Percentiles rank a stretch among this genome's conserved stretches.
Evolutionary conservation across 1,140 invertebrate genomes (phyloP).

Genomic region (Zaprionus lachaisei): DNA sequence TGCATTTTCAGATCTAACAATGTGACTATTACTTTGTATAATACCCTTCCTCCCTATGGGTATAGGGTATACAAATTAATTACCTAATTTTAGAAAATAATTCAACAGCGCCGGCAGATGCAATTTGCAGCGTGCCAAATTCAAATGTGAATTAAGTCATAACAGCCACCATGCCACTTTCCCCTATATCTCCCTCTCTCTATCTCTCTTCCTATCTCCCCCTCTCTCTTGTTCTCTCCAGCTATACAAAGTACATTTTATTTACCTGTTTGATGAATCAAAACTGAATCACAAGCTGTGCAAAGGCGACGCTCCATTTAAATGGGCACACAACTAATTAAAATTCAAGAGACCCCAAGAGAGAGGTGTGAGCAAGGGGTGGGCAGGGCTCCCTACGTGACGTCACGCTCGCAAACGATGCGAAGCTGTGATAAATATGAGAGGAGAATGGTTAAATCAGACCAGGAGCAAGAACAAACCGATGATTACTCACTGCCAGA

Average conservation of each 20-base stretch:
- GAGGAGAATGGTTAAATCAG: background rate
- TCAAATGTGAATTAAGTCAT: background rate
- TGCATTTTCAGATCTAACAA: too few species aligned
- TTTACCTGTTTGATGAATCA: conserved; percentile 5
- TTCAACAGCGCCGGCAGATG: background rate
- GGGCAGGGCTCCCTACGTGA: conserved; percentile 22
- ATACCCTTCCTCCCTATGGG: too few species aligned
- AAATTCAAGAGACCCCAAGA: conserved; percentile 24
- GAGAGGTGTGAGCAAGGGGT: background rate
- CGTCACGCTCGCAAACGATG: conserved; percentile 25
- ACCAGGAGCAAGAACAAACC: conserved; percentile 6
- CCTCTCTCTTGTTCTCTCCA: background rate
- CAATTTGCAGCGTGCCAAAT: background rate
- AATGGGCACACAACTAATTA: conserved; percentile 43
- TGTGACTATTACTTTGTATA: too few species aligned
- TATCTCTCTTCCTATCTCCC: background rate
- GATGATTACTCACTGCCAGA: conserved; percentile 42
- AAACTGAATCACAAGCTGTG: conserved; percentile 18
- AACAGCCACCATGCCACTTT: background rate
- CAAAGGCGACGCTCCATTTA: conserved; percentile 21
- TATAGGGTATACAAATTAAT: too few species aligned
- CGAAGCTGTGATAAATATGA: conserved; percentile 26
- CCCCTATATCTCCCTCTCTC: background rate
- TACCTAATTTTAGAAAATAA: background rate
- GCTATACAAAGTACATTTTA: conserved; percentile 1